Evolutionary conservation across 2,888 invertebrate genomes (phyloP).

Genomic region (Tyria jacobaeae): DNA sequence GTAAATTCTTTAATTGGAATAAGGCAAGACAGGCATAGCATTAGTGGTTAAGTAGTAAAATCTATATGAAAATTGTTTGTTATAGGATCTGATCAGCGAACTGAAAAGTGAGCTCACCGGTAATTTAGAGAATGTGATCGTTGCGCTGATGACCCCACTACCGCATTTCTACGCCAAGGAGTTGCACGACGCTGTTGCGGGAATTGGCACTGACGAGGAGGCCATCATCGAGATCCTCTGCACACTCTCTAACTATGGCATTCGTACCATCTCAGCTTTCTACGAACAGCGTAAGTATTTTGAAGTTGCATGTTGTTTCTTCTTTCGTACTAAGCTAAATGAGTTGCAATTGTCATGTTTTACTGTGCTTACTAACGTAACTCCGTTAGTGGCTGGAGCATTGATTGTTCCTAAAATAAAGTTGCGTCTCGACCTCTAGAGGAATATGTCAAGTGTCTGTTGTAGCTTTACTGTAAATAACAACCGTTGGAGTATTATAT

Average conservation of each 20-base stretch:
- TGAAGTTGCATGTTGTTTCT: neutral
- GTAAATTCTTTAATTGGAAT: no score
- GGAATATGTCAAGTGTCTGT: no score
- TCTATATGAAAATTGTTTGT: constrained; percentile 8
- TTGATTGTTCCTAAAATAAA: no score
- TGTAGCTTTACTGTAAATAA: no score
- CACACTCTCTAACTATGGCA: constrained; percentile 96
- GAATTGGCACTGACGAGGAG: constrained; percentile 95
- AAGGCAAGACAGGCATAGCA: no score
- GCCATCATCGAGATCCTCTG: constrained; percentile 97
- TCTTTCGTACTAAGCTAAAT: neutral
- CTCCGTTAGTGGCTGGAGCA: no score
- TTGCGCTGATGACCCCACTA: constrained; percentile 96
- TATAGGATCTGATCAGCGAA: constrained; percentile 91
- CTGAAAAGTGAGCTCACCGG: constrained; percentile 96
- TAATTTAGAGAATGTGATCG: constrained; percentile 94
- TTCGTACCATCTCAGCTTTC: constrained; percentile 93
- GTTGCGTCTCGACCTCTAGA: no score
- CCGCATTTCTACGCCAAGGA: constrained; percentile 97
- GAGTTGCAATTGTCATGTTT: neutral
- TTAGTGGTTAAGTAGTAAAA: no score
- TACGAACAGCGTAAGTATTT: constrained; percentile 91
- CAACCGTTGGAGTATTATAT: no score
- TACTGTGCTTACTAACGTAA: no score
- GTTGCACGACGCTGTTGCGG: constrained; percentile 94